These are phyloP conservation scores for Burhinus bistriatus DNA, from an alignment of 2,113 vertebrate genomes.

Conservation along the genomic window DNA sequence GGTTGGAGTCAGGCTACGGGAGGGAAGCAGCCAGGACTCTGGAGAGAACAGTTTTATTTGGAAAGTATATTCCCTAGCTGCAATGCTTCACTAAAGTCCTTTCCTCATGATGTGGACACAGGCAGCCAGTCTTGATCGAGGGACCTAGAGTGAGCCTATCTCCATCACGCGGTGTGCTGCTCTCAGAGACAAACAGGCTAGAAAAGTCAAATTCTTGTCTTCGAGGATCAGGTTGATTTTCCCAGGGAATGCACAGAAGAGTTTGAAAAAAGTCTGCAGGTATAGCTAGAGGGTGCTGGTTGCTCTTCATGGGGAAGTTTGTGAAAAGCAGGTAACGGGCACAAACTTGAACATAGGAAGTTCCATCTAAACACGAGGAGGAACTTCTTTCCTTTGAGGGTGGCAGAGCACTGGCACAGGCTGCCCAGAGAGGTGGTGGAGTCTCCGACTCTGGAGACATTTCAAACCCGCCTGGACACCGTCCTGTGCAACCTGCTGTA, in stretches of 20 bases:
- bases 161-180: not conserved
- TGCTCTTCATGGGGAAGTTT: not conserved
- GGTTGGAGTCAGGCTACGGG: not conserved
- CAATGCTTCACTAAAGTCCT: not conserved
- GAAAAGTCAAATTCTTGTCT: not conserved
- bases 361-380: no score
- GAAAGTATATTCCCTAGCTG: not conserved
- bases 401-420: no score
- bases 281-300: not conserved
- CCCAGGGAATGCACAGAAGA: not conserved
- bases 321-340: not conserved
- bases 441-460: no score
- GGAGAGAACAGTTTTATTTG: not conserved
- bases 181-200: not conserved
- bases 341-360: no score
- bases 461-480: no score
- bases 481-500: no score
- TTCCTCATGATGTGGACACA: not conserved
- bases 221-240: not conserved
- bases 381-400: no score
- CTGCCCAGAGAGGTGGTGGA: no score
- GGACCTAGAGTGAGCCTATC: accelerated
- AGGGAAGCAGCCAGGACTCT: not conserved
- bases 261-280: accelerated
- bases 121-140: not conserved